Conservation (phyloP, 1,140 invertebrate genomes). For the Drosophila sulfurigaster region DNA sequence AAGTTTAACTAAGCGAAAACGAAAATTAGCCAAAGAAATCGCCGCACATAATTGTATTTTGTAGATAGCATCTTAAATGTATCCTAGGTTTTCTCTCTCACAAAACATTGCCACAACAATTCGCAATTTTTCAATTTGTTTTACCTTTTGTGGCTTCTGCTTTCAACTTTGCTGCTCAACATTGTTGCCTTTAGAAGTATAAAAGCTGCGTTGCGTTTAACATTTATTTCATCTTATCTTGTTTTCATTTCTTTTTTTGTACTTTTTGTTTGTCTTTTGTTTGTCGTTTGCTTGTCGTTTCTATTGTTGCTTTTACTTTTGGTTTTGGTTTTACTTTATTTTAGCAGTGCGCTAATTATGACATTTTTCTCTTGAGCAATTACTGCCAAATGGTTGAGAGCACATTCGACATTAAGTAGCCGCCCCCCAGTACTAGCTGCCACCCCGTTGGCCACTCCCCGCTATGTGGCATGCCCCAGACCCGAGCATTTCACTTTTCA, state of each 20-base stretch:
- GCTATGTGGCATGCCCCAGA: background rate
- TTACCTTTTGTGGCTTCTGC: conserved; percentile 4
- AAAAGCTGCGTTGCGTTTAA: background rate
- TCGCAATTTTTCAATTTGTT: conserved; percentile 3
- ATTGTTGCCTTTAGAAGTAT: conserved; percentile 19
- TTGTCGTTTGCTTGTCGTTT: conserved; percentile 18
- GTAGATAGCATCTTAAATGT: conserved; percentile 1
- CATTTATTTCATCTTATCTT: conserved; percentile 21
- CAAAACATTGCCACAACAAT: background rate
- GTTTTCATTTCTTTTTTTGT: conserved; percentile 15
- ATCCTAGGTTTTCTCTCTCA: background rate
- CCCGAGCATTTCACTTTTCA: conserved; percentile 19
- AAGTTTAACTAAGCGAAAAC: background rate
- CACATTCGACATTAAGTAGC: conserved; percentile 67
- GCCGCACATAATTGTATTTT: background rate
- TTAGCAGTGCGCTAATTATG: conserved; percentile 60
- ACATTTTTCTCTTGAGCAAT: conserved; percentile 66
- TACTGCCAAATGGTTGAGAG: conserved; percentile 76
- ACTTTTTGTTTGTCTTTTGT: conserved; percentile 13
- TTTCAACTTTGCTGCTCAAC: background rate
- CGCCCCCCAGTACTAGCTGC: conserved; percentile 3
- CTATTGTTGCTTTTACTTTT: conserved; percentile 16
- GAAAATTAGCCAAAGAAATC: background rate
- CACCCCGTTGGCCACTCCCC: too few relatives aligned
- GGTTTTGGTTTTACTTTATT: conserved; percentile 33